Evolutionary conservation across 2,888 invertebrate species (phyloP).

Genomic region (Eledona agricola): DNA sequence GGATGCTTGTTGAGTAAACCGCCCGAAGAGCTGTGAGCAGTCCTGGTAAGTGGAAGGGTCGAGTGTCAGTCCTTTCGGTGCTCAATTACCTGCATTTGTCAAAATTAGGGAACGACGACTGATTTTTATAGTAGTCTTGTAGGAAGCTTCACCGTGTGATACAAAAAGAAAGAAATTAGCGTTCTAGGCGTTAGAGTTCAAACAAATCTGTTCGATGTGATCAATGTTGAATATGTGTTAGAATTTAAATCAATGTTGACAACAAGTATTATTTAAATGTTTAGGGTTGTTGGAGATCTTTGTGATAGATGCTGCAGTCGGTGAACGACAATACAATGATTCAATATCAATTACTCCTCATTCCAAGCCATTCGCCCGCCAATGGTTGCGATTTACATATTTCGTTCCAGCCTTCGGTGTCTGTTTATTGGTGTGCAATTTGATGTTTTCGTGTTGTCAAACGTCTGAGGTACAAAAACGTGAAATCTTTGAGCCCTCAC

Average conservation of each 20-base stretch:
- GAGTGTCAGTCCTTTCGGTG: conserved; percentile 14
- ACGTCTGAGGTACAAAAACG: conserved; percentile 25
- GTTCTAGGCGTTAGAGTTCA: conserved; percentile 18
- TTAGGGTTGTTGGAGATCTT: conserved; percentile 23
- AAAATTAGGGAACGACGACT: conserved; percentile 38
- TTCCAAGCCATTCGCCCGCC: neutral
- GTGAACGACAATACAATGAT: conserved; percentile 52
- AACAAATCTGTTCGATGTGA: conserved; percentile 30
- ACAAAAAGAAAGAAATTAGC: conserved; percentile 13
- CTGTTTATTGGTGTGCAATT: conserved; percentile 18
- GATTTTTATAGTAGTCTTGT: conserved; percentile 43
- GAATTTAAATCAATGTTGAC: conserved; percentile 27
- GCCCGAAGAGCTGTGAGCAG: conserved; percentile 56
- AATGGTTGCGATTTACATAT: conserved; percentile 19
- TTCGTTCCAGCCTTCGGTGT: conserved; percentile 6
- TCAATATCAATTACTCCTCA: conserved; percentile 32
- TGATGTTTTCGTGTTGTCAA: conserved; percentile 14
- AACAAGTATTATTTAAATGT: conserved; percentile 32
- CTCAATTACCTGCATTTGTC: conserved; percentile 6
- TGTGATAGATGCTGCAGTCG: conserved; percentile 46
- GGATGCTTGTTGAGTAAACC: conserved; percentile 54
- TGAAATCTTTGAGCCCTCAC: conserved; percentile 29
- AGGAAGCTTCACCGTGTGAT: conserved; percentile 35
- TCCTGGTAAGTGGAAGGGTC: conserved; percentile 41
- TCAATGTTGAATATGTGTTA: conserved; percentile 34